Conservation (phyloP, 2,888 invertebrate genomes). For the Drosophila fungiperda region DNA sequence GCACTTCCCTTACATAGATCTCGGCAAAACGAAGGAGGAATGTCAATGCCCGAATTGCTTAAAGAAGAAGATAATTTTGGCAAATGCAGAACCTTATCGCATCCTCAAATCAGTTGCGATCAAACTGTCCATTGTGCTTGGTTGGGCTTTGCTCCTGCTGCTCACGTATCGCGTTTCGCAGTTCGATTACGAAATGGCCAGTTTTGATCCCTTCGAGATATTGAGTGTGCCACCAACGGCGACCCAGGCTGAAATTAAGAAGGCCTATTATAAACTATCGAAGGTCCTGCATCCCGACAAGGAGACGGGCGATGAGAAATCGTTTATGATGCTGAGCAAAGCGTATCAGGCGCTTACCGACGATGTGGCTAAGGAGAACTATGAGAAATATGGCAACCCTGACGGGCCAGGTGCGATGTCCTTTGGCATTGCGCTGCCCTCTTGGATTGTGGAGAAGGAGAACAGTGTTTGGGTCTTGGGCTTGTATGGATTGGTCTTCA, state of each 20-base stretch:
- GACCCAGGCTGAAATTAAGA: conserved; percentile 95
- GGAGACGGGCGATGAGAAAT: conserved; percentile 98
- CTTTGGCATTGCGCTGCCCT: conserved; percentile 99
- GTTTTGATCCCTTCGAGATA: conserved; percentile 99
- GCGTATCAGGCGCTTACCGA: conserved; percentile 97
- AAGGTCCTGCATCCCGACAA: conserved; percentile 98
- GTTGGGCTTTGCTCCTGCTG: conserved; percentile 93
- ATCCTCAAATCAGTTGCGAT: conserved; percentile 92
- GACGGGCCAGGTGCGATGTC: conserved; percentile 99
- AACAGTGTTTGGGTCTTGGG: conserved; percentile 99
- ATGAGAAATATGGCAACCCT: conserved; percentile 99
- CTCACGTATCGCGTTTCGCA: conserved; percentile 96
- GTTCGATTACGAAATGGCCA: conserved; percentile 99
- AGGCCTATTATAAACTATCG: conserved; percentile 97
- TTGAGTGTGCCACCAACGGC: conserved; percentile 95
- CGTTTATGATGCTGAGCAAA: conserved; percentile 99
- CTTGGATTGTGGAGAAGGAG: conserved; percentile 99
- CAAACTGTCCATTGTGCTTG: conserved; percentile 91
- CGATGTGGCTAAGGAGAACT: conserved; percentile 98
- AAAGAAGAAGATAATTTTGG: conserved; percentile 92
- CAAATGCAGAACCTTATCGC: conserved; percentile 95
- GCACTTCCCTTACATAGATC: conserved; percentile 87
- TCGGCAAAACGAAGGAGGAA: conserved; percentile 90
- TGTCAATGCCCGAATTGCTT: conserved; percentile 96
- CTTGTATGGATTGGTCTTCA: conserved; percentile 97